Base-by-base conservation (phyloP, 1,140 invertebrate genomes). In the Magallana ariakensis region DNA sequence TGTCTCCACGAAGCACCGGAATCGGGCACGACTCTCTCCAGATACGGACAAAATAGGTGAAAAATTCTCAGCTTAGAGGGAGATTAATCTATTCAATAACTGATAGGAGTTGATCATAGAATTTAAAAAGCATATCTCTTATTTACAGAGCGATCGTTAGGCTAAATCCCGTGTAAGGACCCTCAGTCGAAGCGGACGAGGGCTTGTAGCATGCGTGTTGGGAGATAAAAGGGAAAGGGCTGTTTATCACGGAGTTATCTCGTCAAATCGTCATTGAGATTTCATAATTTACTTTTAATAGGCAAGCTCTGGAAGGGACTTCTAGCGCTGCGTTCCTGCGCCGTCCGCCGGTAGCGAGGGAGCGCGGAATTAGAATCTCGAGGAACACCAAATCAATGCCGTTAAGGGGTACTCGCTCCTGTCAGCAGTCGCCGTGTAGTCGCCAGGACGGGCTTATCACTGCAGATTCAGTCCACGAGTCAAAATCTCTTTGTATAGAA, bases 261-360 rank as follows among this genome's bases (percentile, higher is more conserved):
- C 85, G 60, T 85, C 85, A 88, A 88, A 86, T 88, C 85, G 85
- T 88, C 85, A 66, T 85, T 88, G 56, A 88, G 85, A 86, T 88
- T 86, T 84, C 81, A 88, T 88, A 88, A 88, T 88, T 88, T 88
- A 70, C 85, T 88, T 88, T 88, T 88, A 88, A 88, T 88, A 88
- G 87, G 87, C 87, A 83, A 82, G 87, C 85, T 84, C 81, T 62
- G 75, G 66, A 84, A 62, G 75, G 84, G 87, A 54, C 54, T 66
- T 70, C 82, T 58, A 86, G 58, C 33, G 60, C 56, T 53, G 86
- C 85, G 86, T 88, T 80, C 85, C 87, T 26, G 2, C 56, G 60
- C 84, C 57, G 53, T 16, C 16, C 75, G 66, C 26, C 62, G 70
- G 87, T 88, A 56, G 80, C 85, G 84, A 82, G 60, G 81, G n/a